Conservation (phyloP, 2,113 vertebrate genomes). For the Nibea albiflora region DNA sequence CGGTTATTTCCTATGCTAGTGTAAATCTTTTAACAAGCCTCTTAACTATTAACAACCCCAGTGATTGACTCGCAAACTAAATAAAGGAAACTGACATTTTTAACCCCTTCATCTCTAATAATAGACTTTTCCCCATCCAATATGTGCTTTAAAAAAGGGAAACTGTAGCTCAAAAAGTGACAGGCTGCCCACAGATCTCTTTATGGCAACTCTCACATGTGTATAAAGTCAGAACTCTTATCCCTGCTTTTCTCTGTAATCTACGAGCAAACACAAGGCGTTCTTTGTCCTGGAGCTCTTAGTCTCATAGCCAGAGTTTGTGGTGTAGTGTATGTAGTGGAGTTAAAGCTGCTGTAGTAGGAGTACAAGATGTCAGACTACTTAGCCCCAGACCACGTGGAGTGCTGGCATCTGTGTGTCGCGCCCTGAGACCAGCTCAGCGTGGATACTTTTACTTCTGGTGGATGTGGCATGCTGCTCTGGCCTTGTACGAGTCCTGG, state of each 20-base stretch:
- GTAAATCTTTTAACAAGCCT: constrained; percentile 4
- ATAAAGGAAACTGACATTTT: background rate
- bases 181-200: constrained; percentile 43
- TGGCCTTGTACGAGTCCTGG: background rate
- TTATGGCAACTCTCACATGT: constrained; percentile 38
- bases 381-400: constrained; percentile 56
- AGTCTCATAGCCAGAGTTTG: constrained; percentile 64
- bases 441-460: constrained; percentile 34
- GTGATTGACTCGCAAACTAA: constrained; percentile 2
- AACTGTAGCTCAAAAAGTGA: constrained; percentile 42
- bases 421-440: constrained; percentile 17
- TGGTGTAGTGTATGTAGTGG: constrained; percentile 45
- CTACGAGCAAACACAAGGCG: constrained; percentile 37
- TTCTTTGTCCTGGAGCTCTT: constrained; percentile 47
- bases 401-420: constrained; percentile 33
- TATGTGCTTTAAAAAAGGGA: constrained; percentile 16
- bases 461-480: constrained; percentile 9
- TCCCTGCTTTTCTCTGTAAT: constrained; percentile 31
- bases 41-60: background rate
- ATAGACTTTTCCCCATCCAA: background rate
- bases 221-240: constrained; percentile 39
- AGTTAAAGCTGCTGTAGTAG: constrained; percentile 41
- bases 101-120: background rate
- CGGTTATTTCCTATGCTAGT: background rate
- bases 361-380: constrained; percentile 32